These are phyloP conservation scores for Dusona sp. DNA, from an alignment of 2,888 invertebrate genomes.

Conservation along the genomic window DNA sequence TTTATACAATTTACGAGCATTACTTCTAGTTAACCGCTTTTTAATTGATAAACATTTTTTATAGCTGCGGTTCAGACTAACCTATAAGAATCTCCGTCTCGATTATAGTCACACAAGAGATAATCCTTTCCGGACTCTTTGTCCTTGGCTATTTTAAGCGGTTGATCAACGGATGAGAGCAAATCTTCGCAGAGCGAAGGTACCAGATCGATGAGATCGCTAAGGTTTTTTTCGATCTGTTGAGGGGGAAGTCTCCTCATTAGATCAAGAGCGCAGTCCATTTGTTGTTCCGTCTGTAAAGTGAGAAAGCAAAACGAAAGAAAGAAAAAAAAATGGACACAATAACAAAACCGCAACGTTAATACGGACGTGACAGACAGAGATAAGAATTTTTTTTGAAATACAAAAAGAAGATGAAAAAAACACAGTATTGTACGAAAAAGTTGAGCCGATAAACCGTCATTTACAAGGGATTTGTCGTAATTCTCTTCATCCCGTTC, in stretches of 20 bases:
- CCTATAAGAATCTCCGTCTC: conserved; percentile 99
- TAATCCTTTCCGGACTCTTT: conserved; percentile 98
- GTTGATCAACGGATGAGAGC: conserved; percentile 98
- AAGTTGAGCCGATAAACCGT: conserved; percentile 43
- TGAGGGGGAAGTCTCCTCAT: conserved; percentile 99
- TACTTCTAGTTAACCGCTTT: background rate
- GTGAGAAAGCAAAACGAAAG: background rate
- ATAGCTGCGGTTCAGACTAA: conserved; percentile 73
- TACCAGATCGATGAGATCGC: conserved; percentile 98
- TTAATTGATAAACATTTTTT: background rate
- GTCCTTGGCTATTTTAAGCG: conserved; percentile 98
- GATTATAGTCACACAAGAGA: conserved; percentile 98
- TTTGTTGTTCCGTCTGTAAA: conserved; percentile 95
- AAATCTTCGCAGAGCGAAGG: conserved; percentile 98
- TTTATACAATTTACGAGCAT: background rate
- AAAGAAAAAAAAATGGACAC: background rate
- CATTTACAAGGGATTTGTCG: conserved; percentile 47
- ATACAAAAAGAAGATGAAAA: background rate
- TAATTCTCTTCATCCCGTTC: conserved; percentile 65
- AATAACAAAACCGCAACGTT: background rate
- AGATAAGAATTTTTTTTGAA: background rate
- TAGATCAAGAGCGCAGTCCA: conserved; percentile 99
- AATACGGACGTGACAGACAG: conserved; percentile 6
- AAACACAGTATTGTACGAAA: background rate
- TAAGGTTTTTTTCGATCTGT: conserved; percentile 99